Evolutionary conservation across 2,797 vertebrate species (phyloP).

Genomic region (Labroides dimidiatus): DNA sequence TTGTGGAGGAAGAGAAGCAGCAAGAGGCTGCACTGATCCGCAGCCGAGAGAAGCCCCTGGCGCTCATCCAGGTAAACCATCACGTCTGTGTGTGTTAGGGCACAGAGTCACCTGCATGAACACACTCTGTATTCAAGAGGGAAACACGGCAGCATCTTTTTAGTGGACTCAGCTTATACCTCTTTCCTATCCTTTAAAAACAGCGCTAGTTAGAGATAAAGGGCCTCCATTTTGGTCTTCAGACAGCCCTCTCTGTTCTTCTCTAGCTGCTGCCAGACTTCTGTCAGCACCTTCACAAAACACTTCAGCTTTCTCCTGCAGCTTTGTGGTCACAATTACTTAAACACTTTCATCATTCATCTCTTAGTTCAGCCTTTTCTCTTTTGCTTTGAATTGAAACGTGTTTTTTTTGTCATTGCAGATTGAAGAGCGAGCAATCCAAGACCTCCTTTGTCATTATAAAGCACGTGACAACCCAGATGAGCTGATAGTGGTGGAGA

Average conservation of each 20-base stretch:
- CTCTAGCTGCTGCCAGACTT: slow-evolving; percentile 43
- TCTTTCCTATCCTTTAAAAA: slow-evolving; percentile 9
- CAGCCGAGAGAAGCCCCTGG: slow-evolving; percentile 95
- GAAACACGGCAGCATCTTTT: neutral
- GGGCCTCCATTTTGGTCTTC: slow-evolving; percentile 15
- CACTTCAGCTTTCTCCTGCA: slow-evolving; percentile 9
- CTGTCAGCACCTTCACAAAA: slow-evolving; percentile 52
- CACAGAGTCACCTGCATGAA: slow-evolving; percentile 1
- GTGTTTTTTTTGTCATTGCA: slow-evolving; percentile 67
- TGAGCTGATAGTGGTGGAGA: slow-evolving; percentile 94
- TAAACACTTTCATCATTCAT: slow-evolving; percentile 41
- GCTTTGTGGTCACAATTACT: slow-evolving; percentile 62
- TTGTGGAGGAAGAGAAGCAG: slow-evolving; percentile 95
- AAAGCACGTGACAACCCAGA: slow-evolving; percentile 92
- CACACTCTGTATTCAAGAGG: slow-evolving; percentile 5
- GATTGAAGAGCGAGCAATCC: slow-evolving; percentile 97
- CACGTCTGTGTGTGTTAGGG: slow-evolving; percentile 28
- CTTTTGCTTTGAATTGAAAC: slow-evolving; percentile 21
- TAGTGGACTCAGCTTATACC: neutral
- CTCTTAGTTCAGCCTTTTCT: slow-evolving; percentile 55
- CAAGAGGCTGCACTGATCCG: slow-evolving; percentile 96
- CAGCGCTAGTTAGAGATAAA: slow-evolving; percentile 29
- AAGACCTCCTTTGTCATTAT: slow-evolving; percentile 93
- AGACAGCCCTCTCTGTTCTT: slow-evolving; percentile 12
- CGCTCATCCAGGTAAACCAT: slow-evolving; percentile 92